phyloP scores from a whole-genome alignment of 2,113 vertebrate species.

The Monarcha castaneiventris region DNA sequence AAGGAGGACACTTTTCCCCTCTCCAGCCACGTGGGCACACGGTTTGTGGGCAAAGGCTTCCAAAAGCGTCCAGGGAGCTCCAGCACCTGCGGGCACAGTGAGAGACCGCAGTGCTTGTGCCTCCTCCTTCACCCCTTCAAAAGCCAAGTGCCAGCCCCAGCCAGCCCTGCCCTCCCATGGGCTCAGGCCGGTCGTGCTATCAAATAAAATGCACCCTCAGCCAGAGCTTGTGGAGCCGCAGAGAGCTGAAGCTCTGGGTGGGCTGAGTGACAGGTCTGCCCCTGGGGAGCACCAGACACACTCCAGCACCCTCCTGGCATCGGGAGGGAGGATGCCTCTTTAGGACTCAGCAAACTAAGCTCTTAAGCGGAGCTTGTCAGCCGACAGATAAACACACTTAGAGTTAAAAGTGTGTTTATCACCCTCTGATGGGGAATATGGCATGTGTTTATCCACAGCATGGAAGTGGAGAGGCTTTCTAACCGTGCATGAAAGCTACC shows the following conservation, averaged over 20 bases:
- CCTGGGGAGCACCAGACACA: background rate
- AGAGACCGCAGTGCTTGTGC: background rate
- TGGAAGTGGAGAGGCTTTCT: background rate
- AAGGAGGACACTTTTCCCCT: background rate
- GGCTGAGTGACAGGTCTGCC: background rate
- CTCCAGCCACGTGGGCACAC: fast-evolving
- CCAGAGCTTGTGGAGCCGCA: background rate
- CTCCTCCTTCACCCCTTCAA: background rate
- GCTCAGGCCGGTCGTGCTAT: fast-evolving
- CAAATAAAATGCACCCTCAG: background rate
- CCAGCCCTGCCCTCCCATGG: background rate
- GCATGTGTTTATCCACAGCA: background rate
- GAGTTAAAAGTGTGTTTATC: slow-evolving; percentile 13
- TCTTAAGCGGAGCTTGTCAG: background rate
- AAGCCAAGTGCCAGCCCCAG: background rate
- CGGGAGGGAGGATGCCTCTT: background rate
- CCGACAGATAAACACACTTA: slow-evolving; percentile 34
- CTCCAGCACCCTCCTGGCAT: background rate
- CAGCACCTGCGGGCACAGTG: fast-evolving
- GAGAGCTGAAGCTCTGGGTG: background rate
- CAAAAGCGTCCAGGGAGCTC: background rate
- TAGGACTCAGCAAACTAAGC: background rate
- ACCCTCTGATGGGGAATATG: background rate
- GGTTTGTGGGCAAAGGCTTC: background rate
- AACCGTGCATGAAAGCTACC: background rate